These are phyloP conservation scores for Gari tellinella DNA, from an alignment of 2,888 invertebrate genomes.

Conservation along the genomic window DNA sequence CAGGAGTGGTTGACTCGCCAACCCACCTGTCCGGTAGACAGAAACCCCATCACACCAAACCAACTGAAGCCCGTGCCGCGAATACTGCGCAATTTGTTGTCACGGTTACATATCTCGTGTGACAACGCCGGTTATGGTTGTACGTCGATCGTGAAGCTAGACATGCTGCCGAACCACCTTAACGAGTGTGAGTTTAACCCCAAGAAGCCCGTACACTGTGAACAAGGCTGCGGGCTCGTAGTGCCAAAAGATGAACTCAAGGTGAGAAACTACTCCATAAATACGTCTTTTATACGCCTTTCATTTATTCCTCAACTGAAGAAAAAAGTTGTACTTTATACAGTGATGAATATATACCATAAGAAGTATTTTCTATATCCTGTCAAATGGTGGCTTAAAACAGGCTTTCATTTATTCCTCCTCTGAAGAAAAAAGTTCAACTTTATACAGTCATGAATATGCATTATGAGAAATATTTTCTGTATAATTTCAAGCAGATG, in stretches of 20 bases:
- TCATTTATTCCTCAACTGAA: no score
- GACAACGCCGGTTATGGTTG: constrained; percentile 92
- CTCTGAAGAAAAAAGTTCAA: no score
- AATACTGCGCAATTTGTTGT: constrained; percentile 95
- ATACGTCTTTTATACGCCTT: no score
- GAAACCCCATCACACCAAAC: constrained; percentile 93
- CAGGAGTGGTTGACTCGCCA: constrained; percentile 97
- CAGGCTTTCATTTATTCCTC: no score
- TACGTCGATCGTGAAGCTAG: constrained; percentile 92
- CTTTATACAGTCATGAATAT: no score
- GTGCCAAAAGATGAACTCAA: constrained; percentile 97
- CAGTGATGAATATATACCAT: no score
- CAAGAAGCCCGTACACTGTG: constrained; percentile 96
- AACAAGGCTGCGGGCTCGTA: constrained; percentile 96
- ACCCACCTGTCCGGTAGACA: constrained; percentile 97
- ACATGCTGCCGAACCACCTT: constrained; percentile 93
- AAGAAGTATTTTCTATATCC: no score
- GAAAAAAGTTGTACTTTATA: no score
- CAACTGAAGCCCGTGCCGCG: constrained; percentile 96
- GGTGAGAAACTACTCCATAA: no score
- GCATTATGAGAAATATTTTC: no score
- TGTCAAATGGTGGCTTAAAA: no score
- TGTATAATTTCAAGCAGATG: no score
- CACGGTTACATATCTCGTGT: constrained; percentile 93
- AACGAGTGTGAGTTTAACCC: constrained; percentile 97